phyloP scores from a whole-genome alignment of 2,888 invertebrate species.

The Koerneria pararmatus region DNA sequence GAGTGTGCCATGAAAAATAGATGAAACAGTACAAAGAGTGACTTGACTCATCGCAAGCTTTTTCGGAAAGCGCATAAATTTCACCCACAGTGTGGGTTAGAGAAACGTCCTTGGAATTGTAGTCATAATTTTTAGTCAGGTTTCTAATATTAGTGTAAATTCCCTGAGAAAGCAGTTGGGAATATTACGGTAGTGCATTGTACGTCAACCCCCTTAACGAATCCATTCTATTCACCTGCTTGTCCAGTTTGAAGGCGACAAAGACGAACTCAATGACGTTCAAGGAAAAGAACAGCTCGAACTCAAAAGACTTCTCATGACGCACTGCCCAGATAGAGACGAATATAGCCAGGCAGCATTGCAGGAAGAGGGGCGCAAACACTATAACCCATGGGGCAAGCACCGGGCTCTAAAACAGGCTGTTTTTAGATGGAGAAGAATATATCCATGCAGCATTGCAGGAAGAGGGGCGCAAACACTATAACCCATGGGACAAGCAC shows the following conservation, averaged over 20 bases:
- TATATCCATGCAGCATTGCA: conserved; percentile 91
- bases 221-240: too few relatives aligned
- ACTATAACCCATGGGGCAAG: conserved; percentile 66
- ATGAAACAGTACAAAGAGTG: too few relatives aligned
- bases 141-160: too few relatives aligned
- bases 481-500: conserved; percentile 66
- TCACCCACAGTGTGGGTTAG: too few relatives aligned
- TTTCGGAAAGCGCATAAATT: too few relatives aligned
- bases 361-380: conserved; percentile 86
- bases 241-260: conserved; percentile 82
- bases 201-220: too few relatives aligned
- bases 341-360: conserved; percentile 91
- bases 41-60: too few relatives aligned
- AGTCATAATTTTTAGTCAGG: too few relatives aligned
- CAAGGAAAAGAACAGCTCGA: conserved; percentile 92
- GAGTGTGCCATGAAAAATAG: too few relatives aligned
- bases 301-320: conserved; percentile 92
- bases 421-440: conserved; percentile 83
- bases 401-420: conserved; percentile 26
- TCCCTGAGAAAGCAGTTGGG: too few relatives aligned
- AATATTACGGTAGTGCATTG: too few relatives aligned
- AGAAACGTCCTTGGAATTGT: too few relatives aligned
- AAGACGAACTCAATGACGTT: conserved; percentile 97
- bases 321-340: conserved; percentile 97
- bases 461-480: conserved; percentile 81